Percentiles rank a stretch among this genome's conserved stretches.
Conservation (phyloP, 2,888 invertebrate genomes). For the Hypena proboscidalis region DNA sequence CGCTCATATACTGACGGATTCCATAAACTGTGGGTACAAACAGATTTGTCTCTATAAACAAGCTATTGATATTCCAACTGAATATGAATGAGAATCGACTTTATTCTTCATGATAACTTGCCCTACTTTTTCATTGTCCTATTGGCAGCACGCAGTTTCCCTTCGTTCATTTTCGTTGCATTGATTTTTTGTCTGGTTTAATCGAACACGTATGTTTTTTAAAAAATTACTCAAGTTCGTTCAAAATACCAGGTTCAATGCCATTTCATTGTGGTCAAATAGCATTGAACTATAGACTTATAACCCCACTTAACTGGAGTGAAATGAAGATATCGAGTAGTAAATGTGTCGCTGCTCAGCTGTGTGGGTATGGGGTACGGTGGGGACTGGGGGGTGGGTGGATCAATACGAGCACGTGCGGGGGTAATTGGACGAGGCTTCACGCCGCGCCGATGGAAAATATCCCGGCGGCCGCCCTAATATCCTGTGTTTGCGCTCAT, state of each 20-base stretch:
- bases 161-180: no score
- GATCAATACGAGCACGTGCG: conserved; percentile 60
- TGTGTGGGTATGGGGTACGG: neutral
- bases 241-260: no score
- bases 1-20: conserved; percentile 1
- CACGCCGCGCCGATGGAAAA: conserved; percentile 31
- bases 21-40: neutral
- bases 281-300: conserved; percentile 23
- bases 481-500: conserved; percentile 37
- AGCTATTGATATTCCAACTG: conserved; percentile 1
- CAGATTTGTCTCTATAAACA: conserved; percentile 2
- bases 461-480: conserved; percentile 28
- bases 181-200: no score
- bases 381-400: conserved; percentile 19
- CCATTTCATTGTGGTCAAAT: conserved; percentile 14
- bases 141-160: no score
- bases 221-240: no score
- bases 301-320: conserved; percentile 6
- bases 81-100: conserved; percentile 8
- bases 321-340: conserved; percentile 7
- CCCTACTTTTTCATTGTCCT: neutral
- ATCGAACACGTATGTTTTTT: no score
- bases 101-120: conserved; percentile 10
- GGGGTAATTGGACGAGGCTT: conserved; percentile 48
- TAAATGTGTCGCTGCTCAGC: neutral